phyloP scores from a whole-genome alignment of 2,113 vertebrate species.

The Austrofundulus limnaeus region DNA sequence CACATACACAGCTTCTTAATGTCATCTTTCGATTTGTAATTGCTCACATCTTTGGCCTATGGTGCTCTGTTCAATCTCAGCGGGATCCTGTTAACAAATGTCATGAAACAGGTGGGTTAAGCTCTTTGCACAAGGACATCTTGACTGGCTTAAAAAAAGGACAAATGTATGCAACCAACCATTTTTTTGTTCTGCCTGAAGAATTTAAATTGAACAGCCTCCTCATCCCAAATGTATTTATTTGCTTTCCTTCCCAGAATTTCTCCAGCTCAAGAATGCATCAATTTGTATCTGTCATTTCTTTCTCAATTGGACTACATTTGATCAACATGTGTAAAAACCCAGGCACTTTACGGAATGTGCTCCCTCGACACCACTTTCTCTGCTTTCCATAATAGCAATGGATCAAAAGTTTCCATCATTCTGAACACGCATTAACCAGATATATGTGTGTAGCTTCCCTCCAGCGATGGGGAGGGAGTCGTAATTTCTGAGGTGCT shows the following conservation, averaged over 20 bases:
- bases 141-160: slow-evolving; percentile 39
- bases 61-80: slow-evolving; percentile 12
- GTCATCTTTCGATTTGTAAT: slow-evolving; percentile 13
- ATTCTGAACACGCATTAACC: slow-evolving; percentile 5
- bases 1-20: not conserved
- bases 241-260: slow-evolving; percentile 1
- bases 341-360: slow-evolving; percentile 5
- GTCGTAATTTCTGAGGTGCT: slow-evolving; percentile 10
- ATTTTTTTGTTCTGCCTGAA: slow-evolving; percentile 26
- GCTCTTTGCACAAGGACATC: slow-evolving; percentile 48
- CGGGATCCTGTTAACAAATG: slow-evolving; percentile 20
- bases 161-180: slow-evolving; percentile 35
- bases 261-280: not conserved
- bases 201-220: slow-evolving; percentile 30
- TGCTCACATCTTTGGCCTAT: slow-evolving; percentile 6
- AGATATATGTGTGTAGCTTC: slow-evolving; percentile 11
- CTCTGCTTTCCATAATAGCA: not conserved
- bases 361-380: not conserved
- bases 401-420: slow-evolving; percentile 9
- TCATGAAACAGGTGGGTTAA: slow-evolving; percentile 39
- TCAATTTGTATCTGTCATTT: slow-evolving; percentile 2
- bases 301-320: not conserved
- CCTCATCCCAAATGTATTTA: slow-evolving; percentile 18
- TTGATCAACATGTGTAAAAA: not conserved
- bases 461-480: not conserved